Evolutionary conservation across 2,888 invertebrate species (phyloP), one percentile per base, ranked within the genome.

Genomic region (Elysia crispata): DNA sequence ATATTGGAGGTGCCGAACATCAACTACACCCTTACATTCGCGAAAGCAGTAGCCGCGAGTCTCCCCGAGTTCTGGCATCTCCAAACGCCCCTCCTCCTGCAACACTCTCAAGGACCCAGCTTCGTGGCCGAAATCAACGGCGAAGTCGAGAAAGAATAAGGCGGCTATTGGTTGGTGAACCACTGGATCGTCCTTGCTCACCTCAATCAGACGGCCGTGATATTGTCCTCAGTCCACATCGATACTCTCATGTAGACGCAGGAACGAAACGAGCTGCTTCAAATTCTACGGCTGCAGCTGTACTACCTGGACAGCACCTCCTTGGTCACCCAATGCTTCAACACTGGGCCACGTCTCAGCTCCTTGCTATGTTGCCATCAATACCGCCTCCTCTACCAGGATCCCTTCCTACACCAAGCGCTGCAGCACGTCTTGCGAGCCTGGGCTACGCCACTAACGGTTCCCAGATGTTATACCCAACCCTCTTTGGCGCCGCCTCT

Each of bases 391-490:
- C 64, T 25, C 0, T 78, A 15, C 30, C 33, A 54, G 18, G 62
- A 25, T 41, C 72, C n/a, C 23, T 80, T 25, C 33, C 70, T 1
- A 33, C 70, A 23, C 33, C 75, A n/a, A 66, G 62, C 15, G 41
- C 54, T 23, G 33, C 20, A 49, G 57, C 77, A 69, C 50, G 57
- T 30, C 60, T 77, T 15, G 41, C 33, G 0, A 33, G 69, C 25
- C 54, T 79, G 31, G 57, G 75, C 8, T 79, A 79, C 31, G 33
- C n/a, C 23, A 23, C 79, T 0, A 83, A 80, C 74, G 64, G n/a
- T 20, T 23, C 60, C 60, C 60, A 20, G 23, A 60, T 60, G 60
- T 60, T 60, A 23, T 60, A 8, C 6, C 60, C 60, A 20, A 23
- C 5, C 60, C n/a, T 23, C 6, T 23, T 23, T 20, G 3, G 23